Evolutionary conservation across 2,113 vertebrate species (phyloP).

Genomic region (Otolemur garnettii): DNA sequence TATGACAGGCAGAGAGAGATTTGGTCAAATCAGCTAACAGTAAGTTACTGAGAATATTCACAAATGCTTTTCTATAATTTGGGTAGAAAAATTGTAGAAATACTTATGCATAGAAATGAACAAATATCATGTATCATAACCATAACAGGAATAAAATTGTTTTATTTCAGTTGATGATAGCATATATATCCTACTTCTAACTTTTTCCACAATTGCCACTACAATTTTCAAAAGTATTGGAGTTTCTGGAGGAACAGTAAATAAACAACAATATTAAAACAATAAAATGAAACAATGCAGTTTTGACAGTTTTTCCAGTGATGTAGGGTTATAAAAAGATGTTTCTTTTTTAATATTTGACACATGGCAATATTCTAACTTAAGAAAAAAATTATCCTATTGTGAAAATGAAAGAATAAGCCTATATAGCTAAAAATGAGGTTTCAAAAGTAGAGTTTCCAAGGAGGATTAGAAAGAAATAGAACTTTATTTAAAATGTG

Average conservation of each 20-base stretch:
- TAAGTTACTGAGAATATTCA: background rate
- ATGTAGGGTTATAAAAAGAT: background rate
- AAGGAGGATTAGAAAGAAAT: background rate
- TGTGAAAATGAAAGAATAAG: background rate
- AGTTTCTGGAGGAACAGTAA: background rate
- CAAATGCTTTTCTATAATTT: background rate
- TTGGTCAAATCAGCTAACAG: background rate
- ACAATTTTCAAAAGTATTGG: slow-evolving; percentile 7
- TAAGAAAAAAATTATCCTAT: background rate
- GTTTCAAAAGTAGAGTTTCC: background rate
- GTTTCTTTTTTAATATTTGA: background rate
- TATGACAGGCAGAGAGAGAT: background rate
- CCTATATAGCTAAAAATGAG: background rate
- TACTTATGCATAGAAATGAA: background rate
- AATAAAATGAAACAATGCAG: background rate
- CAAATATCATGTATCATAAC: background rate
- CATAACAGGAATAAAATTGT: background rate
- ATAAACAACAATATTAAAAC: background rate
- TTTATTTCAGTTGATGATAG: background rate
- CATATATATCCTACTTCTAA: background rate
- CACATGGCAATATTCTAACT: background rate
- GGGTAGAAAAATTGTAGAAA: background rate
- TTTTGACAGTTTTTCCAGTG: background rate
- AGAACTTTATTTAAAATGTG: background rate
- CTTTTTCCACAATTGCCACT: background rate